Evolutionary conservation across 2,113 vertebrate genomes (phyloP).

Genomic region (Lasiurus cinereus): DNA sequence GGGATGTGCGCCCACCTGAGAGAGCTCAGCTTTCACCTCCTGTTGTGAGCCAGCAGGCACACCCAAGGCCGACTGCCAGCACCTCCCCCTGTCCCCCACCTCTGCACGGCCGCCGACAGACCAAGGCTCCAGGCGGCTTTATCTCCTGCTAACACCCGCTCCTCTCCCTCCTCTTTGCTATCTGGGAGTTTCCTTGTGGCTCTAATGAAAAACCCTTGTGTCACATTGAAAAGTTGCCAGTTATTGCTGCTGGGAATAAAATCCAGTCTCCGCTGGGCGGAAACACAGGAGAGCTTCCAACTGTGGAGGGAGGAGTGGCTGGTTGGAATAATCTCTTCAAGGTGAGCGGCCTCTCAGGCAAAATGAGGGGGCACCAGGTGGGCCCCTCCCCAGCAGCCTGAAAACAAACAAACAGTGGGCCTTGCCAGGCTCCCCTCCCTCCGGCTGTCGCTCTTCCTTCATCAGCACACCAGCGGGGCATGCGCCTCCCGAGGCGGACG

Average conservation of each 20-base stretch:
- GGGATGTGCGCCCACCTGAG: slow-evolving; percentile 27
- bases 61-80: slow-evolving; percentile 51
- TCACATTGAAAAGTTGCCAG: slow-evolving; percentile 69
- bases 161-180: not conserved
- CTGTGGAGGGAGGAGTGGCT: not conserved
- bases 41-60: accelerated
- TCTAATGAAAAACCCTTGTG: slow-evolving; percentile 66
- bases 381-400: not conserved
- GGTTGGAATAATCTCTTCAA: not conserved
- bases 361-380: slow-evolving; percentile 56
- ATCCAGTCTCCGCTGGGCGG: not conserved
- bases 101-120: not conserved
- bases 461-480: not conserved
- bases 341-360: slow-evolving; percentile 12
- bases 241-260: slow-evolving; percentile 63
- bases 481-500: not conserved
- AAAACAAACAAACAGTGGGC: slow-evolving; percentile 57
- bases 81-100: not conserved
- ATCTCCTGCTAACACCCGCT: slow-evolving; percentile 67
- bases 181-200: slow-evolving; percentile 42
- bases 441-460: not conserved
- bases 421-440: not conserved
- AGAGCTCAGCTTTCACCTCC: slow-evolving; percentile 30
- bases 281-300: not conserved
- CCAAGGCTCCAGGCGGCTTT: slow-evolving; percentile 29